Evolutionary conservation across 2,113 vertebrate genomes (phyloP).

Genomic region (Archocentrus centrarchus): DNA sequence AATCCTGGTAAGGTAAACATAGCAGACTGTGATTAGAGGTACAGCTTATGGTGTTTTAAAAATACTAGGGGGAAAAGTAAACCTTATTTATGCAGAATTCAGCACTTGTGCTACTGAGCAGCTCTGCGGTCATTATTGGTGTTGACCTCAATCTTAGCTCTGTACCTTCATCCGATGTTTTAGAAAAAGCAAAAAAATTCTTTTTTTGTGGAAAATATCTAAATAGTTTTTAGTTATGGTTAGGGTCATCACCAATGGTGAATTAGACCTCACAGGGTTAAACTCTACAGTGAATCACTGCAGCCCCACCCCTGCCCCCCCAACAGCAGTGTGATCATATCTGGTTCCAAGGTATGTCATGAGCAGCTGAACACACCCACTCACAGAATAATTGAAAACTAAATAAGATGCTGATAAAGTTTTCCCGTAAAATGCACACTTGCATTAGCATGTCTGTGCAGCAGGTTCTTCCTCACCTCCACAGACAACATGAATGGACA

Average conservation of each 20-base stretch:
- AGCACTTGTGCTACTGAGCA: neutral
- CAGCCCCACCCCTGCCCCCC: neutral
- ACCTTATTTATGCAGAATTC: neutral
- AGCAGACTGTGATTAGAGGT: neutral
- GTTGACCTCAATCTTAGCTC: neutral
- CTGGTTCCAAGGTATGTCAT: neutral
- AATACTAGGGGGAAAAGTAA: neutral
- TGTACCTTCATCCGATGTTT: neutral
- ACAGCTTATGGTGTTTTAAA: neutral
- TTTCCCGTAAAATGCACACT: neutral
- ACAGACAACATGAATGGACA: constrained; percentile 11
- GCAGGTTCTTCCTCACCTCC: neutral
- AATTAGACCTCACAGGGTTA: neutral
- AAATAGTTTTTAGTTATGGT: neutral
- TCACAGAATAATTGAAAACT: neutral
- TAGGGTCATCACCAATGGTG: no score
- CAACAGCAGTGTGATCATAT: neutral
- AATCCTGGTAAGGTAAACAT: neutral
- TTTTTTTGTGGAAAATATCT: neutral
- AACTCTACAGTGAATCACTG: neutral
- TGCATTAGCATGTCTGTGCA: neutral
- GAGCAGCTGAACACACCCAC: neutral
- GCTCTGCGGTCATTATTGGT: neutral
- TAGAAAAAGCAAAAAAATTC: neutral
- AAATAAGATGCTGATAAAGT: neutral